Evolutionary conservation across 2,797 vertebrate genomes (phyloP).

Genomic region (Sardinella longiceps): DNA sequence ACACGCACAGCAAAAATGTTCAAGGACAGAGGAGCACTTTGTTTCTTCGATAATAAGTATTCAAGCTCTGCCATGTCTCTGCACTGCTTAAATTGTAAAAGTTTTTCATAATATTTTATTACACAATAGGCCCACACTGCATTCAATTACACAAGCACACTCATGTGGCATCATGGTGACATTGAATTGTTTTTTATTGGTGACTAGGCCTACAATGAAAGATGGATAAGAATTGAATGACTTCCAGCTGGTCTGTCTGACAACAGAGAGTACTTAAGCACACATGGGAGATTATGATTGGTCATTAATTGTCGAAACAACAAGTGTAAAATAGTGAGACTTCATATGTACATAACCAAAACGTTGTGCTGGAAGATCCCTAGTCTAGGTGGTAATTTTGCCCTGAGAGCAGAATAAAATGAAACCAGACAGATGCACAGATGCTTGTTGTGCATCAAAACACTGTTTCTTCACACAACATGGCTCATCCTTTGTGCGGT

Average conservation of each 20-base stretch:
- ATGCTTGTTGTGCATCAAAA: neutral
- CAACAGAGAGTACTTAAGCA: neutral
- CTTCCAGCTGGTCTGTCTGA: neutral
- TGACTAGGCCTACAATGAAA: neutral
- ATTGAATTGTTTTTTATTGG: neutral
- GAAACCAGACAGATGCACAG: neutral
- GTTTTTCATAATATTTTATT: neutral
- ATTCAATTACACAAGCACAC: neutral
- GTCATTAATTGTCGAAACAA: neutral
- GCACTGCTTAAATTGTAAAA: neutral
- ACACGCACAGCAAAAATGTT: neutral
- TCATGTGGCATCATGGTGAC: neutral
- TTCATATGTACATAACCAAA: neutral
- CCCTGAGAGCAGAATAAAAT: neutral
- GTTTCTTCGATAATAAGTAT: conserved; percentile 2
- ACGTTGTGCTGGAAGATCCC: neutral
- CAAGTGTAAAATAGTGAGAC: neutral
- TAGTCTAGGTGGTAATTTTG: neutral
- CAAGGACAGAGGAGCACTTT: neutral
- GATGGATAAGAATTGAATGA: neutral
- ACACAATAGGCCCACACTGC: neutral
- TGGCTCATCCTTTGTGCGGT: neutral
- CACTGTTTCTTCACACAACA: neutral
- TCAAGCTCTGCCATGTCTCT: neutral
- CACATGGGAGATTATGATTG: neutral